Conservation (phyloP, 2,113 vertebrate species). For the Peromyscus leucopus region DNA sequence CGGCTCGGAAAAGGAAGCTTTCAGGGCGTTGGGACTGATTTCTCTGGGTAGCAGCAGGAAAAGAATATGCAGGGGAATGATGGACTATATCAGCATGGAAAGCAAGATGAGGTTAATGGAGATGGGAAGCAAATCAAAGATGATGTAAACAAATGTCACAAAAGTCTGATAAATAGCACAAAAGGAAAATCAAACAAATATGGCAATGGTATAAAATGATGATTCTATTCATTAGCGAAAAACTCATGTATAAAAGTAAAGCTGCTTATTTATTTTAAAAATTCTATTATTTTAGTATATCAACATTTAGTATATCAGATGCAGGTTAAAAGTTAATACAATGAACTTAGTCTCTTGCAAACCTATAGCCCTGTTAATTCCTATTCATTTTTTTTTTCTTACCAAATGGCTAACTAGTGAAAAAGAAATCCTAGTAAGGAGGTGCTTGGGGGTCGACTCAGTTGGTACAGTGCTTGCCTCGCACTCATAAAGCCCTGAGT, state of each 20-base stretch:
- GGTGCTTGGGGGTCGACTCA: not conserved
- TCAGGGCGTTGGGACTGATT: conserved; percentile 91
- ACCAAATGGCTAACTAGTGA: not conserved
- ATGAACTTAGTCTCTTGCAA: not conserved
- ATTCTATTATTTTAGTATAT: conserved; percentile 14
- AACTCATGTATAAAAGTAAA: conserved; percentile 51
- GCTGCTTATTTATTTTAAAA: conserved; percentile 66
- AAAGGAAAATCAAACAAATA: conserved; percentile 76
- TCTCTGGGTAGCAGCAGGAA: conserved; percentile 88
- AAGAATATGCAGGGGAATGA: conserved; percentile 91
- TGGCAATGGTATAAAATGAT: conserved; percentile 75
- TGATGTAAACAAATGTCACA: conserved; percentile 57
- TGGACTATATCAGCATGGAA: conserved; percentile 88
- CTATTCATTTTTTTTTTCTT: not conserved
- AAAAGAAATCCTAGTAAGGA: not conserved
- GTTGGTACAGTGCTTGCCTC: not conserved
- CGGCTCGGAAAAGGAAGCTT: conserved; percentile 94
- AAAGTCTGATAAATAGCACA: conserved; percentile 79
- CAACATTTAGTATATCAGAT: not conserved
- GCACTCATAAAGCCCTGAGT: not conserved
- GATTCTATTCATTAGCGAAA: conserved; percentile 79
- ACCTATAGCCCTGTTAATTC: not conserved
- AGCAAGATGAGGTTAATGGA: conserved; percentile 69
- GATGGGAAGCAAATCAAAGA: conserved; percentile 58
- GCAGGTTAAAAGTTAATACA: conserved; percentile 25